A percentile compares a stretch with the other conserved stretches of the same genome.
phyloP scores from a whole-genome alignment of 2,888 invertebrate genomes.

The Parnassius orleans region DNA sequence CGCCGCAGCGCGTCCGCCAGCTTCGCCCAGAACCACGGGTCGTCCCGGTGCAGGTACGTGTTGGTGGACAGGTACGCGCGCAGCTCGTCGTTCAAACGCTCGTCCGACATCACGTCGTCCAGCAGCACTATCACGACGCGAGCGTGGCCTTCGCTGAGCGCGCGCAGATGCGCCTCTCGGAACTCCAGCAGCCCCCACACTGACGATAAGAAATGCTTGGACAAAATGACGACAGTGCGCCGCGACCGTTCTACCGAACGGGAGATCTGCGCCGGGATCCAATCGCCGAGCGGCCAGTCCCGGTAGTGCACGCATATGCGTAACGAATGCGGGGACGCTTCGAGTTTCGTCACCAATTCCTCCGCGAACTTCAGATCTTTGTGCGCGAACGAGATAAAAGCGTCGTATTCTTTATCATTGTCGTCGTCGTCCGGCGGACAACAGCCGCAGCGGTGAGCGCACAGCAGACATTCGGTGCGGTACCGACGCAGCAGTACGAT shows the following conservation, averaged over 20 bases:
- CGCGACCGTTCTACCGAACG: conserved; percentile 86
- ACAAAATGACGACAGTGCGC: conserved; percentile 50
- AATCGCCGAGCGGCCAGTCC: conserved; percentile 36
- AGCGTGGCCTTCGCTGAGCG: conserved; percentile 74
- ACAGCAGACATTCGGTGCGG: conserved; percentile 34
- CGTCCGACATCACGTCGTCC: conserved; percentile 81
- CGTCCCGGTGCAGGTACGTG: conserved; percentile 91
- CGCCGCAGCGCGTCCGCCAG: conserved; percentile 86
- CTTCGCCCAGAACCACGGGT: conserved; percentile 91
- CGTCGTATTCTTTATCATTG: conserved; percentile 81
- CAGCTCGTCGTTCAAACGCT: conserved; percentile 82
- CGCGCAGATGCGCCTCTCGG: conserved; percentile 77
- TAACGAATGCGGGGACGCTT: conserved; percentile 58
- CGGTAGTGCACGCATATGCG: conserved; percentile 81
- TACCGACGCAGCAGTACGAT: conserved; percentile 31
- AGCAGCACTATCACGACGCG: conserved; percentile 88
- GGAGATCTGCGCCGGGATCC: conserved; percentile 85
- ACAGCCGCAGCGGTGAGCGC: conserved; percentile 32
- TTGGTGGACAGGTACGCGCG: conserved; percentile 85
- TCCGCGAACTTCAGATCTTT: conserved; percentile 86
- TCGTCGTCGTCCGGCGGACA: conserved; percentile 31
- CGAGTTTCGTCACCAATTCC: conserved; percentile 83
- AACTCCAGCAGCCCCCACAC: conserved; percentile 85
- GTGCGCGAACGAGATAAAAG: conserved; percentile 90
- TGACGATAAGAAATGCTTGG: conserved; percentile 54